Base-by-base conservation (phyloP, 2,113 vertebrate genomes). In the Hemicordylus capensis region DNA sequence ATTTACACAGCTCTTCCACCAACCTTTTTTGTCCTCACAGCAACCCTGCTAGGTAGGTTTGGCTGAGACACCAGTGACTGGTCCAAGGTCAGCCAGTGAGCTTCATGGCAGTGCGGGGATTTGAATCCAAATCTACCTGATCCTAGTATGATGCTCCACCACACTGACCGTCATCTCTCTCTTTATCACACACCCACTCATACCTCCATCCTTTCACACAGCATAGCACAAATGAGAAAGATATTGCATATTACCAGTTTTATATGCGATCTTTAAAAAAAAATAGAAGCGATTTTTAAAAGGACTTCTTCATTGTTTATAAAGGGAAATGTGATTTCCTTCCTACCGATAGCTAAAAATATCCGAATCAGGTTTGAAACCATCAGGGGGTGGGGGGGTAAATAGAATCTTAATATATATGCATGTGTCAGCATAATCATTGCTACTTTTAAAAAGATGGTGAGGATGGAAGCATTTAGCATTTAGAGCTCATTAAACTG, bases 361-460 rank as follows among this genome's bases (percentile, higher is more conserved):
- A 93, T 90, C 87, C 81, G 92, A 81, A 95, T 95, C 94, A 94
- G 42, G 87, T 89, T 91, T 91, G 89, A 91, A 94, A 87, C 81
- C 88, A 85, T 82, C 51, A 77, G 89, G 91, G 90, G 90, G 89
- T 46, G 75, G 89, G 91, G 90, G 90, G 89, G 93, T 89, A 93
- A 93, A 93, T 91, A 93, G 89, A 86, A 85, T 93, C 90, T 91
- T 93, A 92, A 93, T 93, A 89, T 89, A 92, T 85, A 86, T 78
- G 86, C 70, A 81, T 91, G 88, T 95, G 93, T 94, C 94, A 94
- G 91, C 91, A 91, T 82, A 92, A 93, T 93, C 89, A 92, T 89
- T 2, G 4, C 0, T 3, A 86, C 37, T 90, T 73, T 87, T 90
- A 93, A 63, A 39, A 81, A 85, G 85, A 90, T 91, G 31, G 76